A percentile compares a stretch with the other conserved stretches of the same genome.
These are phyloP conservation scores for Antechinus stuartii DNA, from an alignment of 2,113 vertebrate species.

Conservation along the genomic window DNA sequence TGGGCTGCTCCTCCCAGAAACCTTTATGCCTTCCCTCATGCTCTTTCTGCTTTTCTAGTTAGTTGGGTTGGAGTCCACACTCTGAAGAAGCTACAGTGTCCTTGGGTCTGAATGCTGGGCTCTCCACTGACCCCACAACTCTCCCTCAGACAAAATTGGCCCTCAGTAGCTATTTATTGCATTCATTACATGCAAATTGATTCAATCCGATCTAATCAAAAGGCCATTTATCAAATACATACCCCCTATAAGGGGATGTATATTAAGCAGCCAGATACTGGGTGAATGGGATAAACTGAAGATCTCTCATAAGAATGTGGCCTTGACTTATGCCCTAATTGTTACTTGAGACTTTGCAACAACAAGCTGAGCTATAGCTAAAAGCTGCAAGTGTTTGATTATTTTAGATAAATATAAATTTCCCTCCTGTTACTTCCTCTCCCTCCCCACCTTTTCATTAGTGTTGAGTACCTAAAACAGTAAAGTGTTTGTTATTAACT, in stretches of 20 bases:
- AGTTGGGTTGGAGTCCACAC: not conserved
- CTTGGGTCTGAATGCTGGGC: not conserved
- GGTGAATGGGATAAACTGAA: too few relatives aligned
- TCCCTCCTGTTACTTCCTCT: too few relatives aligned
- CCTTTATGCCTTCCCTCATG: not conserved
- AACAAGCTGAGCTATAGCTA: too few relatives aligned
- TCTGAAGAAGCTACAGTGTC: not conserved
- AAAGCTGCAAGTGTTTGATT: too few relatives aligned
- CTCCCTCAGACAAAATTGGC: not conserved
- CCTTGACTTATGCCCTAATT: too few relatives aligned
- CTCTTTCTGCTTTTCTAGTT: not conserved
- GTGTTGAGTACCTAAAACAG: too few relatives aligned
- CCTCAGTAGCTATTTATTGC: not conserved
- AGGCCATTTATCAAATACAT: not conserved
- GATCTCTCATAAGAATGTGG: too few relatives aligned
- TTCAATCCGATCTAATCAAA: not conserved
- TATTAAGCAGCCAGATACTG: not conserved
- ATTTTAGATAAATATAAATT: too few relatives aligned
- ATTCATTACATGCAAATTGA: constrained; percentile 10
- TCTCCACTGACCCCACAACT: not conserved
- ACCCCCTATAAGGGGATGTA: not conserved
- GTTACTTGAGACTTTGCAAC: too few relatives aligned
- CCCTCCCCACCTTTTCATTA: too few relatives aligned
- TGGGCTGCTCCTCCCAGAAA: not conserved
- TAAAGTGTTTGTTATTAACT: too few relatives aligned